phyloP scores from a whole-genome alignment of 2,888 invertebrate species.

The Orthosia incerta region DNA sequence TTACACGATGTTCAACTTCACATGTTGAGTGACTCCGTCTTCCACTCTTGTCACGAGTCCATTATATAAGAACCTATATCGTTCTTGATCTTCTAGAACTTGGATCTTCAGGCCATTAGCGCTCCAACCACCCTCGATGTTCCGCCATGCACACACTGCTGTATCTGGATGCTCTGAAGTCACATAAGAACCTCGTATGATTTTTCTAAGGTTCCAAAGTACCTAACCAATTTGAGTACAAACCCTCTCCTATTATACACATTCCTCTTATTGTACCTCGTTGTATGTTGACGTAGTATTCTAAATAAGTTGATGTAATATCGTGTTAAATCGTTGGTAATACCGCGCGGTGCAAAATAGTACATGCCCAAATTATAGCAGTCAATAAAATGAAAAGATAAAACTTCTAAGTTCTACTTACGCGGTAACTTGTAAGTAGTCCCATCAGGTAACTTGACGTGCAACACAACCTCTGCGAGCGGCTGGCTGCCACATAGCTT shows the following conservation, averaged over 20 bases:
- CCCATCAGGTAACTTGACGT: conserved; percentile 85
- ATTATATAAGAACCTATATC: conserved; percentile 93
- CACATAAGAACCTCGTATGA: neutral
- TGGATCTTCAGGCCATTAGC: conserved; percentile 92
- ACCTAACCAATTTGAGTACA: neutral
- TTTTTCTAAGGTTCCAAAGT: too few species aligned
- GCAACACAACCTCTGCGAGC: conserved; percentile 90
- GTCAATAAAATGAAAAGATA: neutral
- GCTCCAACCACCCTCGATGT: conserved; percentile 85
- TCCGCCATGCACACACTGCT: conserved; percentile 79
- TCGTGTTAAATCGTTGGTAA: neutral
- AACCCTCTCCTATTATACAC: too few species aligned
- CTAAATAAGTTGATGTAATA: neutral
- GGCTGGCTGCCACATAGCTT: conserved; percentile 85
- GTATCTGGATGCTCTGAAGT: conserved; percentile 90
- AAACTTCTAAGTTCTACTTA: conserved; percentile 68
- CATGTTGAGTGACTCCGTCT: conserved; percentile 77
- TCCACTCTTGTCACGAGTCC: conserved; percentile 91
- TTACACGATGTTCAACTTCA: conserved; percentile 92
- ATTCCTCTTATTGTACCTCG: neutral
- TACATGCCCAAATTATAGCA: neutral
- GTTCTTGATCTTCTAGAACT: conserved; percentile 91
- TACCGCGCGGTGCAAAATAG: neutral
- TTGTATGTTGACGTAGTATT: neutral
- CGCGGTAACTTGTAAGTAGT: conserved; percentile 79